Evolutionary conservation across 2,113 vertebrate species (phyloP), one percentile per base, ranked within the genome.

Genomic region (Amblyornis subalaris): DNA sequence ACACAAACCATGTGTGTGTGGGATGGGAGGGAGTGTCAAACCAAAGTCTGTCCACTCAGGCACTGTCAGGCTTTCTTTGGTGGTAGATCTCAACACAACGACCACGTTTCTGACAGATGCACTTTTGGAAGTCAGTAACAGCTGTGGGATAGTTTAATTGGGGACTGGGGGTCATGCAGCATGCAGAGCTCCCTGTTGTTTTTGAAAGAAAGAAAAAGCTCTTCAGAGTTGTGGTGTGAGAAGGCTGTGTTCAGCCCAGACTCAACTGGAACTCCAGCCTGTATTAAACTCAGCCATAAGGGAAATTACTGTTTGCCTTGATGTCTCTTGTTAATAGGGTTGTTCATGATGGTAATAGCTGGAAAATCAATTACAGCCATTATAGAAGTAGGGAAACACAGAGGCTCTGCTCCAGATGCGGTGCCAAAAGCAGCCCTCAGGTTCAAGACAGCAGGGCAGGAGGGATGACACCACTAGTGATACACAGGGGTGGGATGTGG

Each of bases 51-150:
- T 62, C 40, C 93, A 60, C 22, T 89, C 1, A 3, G 45, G n/a
- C 60, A 78, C 22, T 35, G 21, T 21, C 25, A 45, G 51, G 20
- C 77, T 94, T 92, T n/a, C 33, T 42, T 60, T 79, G 54, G 47
- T 77, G 61, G n/a, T 53, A 83, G 83, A 90, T 61, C 81, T 88
- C 40, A 73, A 61, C 55, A 86, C 38, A 69, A 85, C 8, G 3
- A 71, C 55, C 57, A 65, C 1, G 0, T 51, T 88, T 88, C 75
- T 77, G 89, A 61, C 60, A 47, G 81, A 83, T 55, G 10, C 58
- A 50, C 45, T 85, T 91, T 71, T 92, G 91, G 55, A 80, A 93
- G 51, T 48, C 44, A 31, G 44, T 42, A 84, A 71, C 67, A 97
- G 83, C 91, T 90, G 47, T 71, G 42, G 51, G 40, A 91, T 50